Base-by-base conservation (phyloP, 2,888 invertebrate species). In the Agonopterix heracliana region DNA sequence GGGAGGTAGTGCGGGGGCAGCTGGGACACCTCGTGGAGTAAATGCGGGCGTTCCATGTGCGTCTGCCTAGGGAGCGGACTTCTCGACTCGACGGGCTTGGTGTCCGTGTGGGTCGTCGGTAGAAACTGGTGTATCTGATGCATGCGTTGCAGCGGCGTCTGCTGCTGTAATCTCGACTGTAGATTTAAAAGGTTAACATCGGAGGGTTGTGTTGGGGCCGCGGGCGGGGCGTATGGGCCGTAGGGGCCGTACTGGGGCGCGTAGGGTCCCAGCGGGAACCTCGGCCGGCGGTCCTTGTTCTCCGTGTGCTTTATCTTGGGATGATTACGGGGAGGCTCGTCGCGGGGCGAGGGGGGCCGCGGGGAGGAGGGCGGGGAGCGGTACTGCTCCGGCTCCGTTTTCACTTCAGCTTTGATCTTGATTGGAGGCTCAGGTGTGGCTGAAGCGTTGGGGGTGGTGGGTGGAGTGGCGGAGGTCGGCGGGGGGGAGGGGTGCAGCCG, bases 271-370 rank as follows among this genome's bases (percentile, higher is more conserved):
- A 86, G 75, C 35, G 89, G 89, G 57, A 67, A 86, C 9, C 80
- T 72, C 60, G 78, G 82, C 41, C 78, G 69, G 0, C 89, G 69
- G 45, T 83, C 84, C 59, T 88, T 88, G 57, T 79, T 81, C 51
- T 89, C 89, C 0, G 88, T 88, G 54, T 79, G 81, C 52, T 89
- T 89, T 26, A 89, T 81, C 60, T 88, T 86, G 5, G 86, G 86
- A 46, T 82, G 84, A 7, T 26, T 26, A 36, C 60, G 66, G n/a
- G 76, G 57, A 10, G 74, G 78, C 17, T 78, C 78, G 44, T 68
- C 71, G 38, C 57, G 61, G 7, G 74, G 72, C n/a, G 77, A 74
- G n/a, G 2, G 9, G 14, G 13, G 9, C 2, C 36, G 36, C 13
- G 69, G 72, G 17, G 69, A 73, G 4, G 59, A 64, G 1, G 71